phyloP scores from a whole-genome alignment of 2,888 invertebrate genomes.

The Piscicola geometra region DNA sequence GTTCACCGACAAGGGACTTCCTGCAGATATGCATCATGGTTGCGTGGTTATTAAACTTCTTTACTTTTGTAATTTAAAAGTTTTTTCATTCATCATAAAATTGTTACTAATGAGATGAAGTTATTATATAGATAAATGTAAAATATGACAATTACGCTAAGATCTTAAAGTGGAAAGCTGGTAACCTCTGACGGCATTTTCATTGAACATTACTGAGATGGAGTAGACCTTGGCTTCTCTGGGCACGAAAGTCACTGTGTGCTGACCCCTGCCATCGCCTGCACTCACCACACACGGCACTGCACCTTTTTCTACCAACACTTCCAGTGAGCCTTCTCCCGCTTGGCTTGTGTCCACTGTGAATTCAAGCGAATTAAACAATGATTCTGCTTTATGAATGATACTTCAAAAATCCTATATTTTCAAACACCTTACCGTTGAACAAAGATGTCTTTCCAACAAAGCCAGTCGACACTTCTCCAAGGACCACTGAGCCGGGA shows the following conservation, averaged over 20 bases:
- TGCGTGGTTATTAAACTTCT: too few species aligned
- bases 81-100: too few species aligned
- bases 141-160: too few species aligned
- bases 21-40: neutral
- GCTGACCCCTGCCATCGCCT: conserved; percentile 62
- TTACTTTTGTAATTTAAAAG: too few species aligned
- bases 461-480: conserved; percentile 78
- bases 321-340: conserved; percentile 97
- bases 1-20: conserved; percentile 27
- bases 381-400: neutral
- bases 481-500: conserved; percentile 67
- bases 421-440: conserved; percentile 67
- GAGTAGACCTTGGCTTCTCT: conserved; percentile 82
- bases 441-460: conserved; percentile 90
- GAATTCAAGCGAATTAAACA: conserved; percentile 43
- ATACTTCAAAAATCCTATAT: too few species aligned
- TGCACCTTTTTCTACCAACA: conserved; percentile 97
- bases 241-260: conserved; percentile 83
- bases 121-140: too few species aligned
- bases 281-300: conserved; percentile 74
- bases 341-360: conserved; percentile 95
- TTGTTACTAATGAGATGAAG: neutral
- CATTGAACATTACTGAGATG: conserved; percentile 71
- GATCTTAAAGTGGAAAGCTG: conserved; percentile 20
- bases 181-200: conserved; percentile 57